Evolutionary conservation across 2,888 invertebrate genomes (phyloP), one percentile per base, ranked within the genome.

Genomic region (Cheilosia urbana): DNA sequence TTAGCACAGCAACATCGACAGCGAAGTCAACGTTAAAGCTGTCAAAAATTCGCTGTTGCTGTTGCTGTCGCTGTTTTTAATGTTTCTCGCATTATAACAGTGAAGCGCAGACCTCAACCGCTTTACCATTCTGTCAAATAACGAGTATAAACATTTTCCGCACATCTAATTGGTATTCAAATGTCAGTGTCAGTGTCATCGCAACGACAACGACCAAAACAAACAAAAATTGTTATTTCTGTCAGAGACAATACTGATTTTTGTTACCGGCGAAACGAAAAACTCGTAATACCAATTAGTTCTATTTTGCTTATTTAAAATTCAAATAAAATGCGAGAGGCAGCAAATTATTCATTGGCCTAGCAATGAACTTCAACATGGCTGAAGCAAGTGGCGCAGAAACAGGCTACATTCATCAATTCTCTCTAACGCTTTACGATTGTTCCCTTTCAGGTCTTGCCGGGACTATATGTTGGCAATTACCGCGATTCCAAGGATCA

Each of bases 401-500:
- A 60, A 24, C 30, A 17, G 3, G 0, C 53, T 13, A n/a, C 4
- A 21, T 27, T 17, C n/a, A 15, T n/a, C 6, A 15, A 30, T 80
- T 60, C 60, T 73, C 58, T 40, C 45, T 21, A 60, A 9, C 19
- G 21, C 37, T 17, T 34, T 13, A 1, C 5, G 24, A 4, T 24
- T 42, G 47, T 47, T 19, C 9, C 47, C 21, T 92, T 81, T 0
- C 93, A 98, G 98, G 97, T 99, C 90, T 94, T 99, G 90, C 96
- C 98, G 89, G 98, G 98, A 88, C 95, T 99, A 75, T 99, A 97
- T 93, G 96, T 99, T 90, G 98, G 98, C 85, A 98, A 98, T 93
- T 98, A 98, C 93, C 94, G 98, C 90, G 98, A 99, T 93, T 97
- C 98, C 73, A 98, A 98, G 92, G 98, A 99, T 93, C 93, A 95